Percentiles rank a stretch among this genome's conserved stretches.
phyloP scores from a whole-genome alignment of 2,113 vertebrate species.

The Rattus norvegicus region GRCr8 NC_086022.1:144760501-144761000 shows the following conservation, averaged over 20 bases:
- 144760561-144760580: conserved; percentile 6
- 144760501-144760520: neutral
- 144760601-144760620: neutral
- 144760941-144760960: neutral
- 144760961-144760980: neutral
- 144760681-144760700: too few species aligned
- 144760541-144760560: neutral
- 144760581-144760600: neutral
- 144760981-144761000: neutral
- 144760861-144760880: neutral
- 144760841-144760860: neutral
- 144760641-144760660: too few species aligned
- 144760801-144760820: neutral
- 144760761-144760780: too few species aligned
- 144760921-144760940: neutral
- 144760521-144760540: neutral
- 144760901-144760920: neutral
- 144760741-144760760: too few species aligned
- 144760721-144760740: too few species aligned
- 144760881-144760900: neutral
- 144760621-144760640: neutral
- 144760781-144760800: neutral
- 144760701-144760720: too few species aligned
- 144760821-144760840: neutral
- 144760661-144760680: too few species aligned